Base-by-base conservation (phyloP, 2,888 invertebrate species). In the Drosophila sordidapex region DNA sequence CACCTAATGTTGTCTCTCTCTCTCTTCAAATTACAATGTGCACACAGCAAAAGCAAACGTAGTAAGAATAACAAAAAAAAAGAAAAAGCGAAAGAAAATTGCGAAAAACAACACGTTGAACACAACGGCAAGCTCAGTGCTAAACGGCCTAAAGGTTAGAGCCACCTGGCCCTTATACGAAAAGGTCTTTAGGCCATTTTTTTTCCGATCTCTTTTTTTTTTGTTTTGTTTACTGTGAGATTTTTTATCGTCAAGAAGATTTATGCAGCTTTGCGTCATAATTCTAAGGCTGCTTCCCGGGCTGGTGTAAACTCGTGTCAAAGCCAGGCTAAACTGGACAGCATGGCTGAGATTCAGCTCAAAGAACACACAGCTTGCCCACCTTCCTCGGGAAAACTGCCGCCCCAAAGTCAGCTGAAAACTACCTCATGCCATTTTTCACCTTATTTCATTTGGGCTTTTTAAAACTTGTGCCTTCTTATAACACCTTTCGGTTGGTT, bases 241-340 rank as follows among this genome's bases (percentile, higher is more conserved):
- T 87, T 84, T 85, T 87, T 85, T 87, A 85, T 82, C 76, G 83
- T 85, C 85, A 79, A 79, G 68, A 82, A 82, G 87, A 85, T 85
- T 85, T 85, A 85, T 85, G 87, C 76, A 76, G 74, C 79, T 79
- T 82, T 79, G 67, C 76, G 82, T 74, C 87, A 87, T 84, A 84
- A 84, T 84, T 84, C 87, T 76, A 74, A 76, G 75, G 76, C 78
- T 68, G 66, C 62, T 66, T 51, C 49, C 49, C 8, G 21, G 52
- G 46, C 60, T 56, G 67, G 62, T 71, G 71, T 51, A 71, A 82
- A 79, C 82, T 71, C 65, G 53, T 79, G 78, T 66, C 74, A 40
- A 49, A 61, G 33, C 33, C 33, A 25, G 71, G 29, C 70, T 46
- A 72, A 46, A 40, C 29, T 29, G 62, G 21, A 36, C 8, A 59